Percentiles rank a stretch among this genome's conserved stretches.
Evolutionary conservation across 2,113 vertebrate species (phyloP).

Genomic region (Anolis sagrei): DNA sequence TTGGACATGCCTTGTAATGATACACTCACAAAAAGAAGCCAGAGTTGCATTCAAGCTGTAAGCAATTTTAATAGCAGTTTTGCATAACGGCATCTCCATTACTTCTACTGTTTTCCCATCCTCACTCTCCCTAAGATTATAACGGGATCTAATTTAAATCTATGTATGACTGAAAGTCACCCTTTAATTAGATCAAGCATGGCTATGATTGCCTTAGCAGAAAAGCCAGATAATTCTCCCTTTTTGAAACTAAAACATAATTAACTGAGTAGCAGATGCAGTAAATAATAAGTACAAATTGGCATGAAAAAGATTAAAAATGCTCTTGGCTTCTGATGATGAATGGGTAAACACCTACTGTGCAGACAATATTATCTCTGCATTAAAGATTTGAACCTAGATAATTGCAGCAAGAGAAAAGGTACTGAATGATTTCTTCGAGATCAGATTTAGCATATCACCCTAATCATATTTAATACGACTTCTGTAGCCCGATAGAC

Average conservation of each 20-base stretch:
- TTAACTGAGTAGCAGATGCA: conserved; percentile 50
- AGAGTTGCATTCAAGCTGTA: conserved; percentile 7
- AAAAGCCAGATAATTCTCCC: conserved; percentile 47
- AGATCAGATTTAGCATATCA: conserved; percentile 37
- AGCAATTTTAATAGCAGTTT: conserved; percentile 27
- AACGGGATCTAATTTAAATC: conserved; percentile 57
- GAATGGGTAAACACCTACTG: conserved; percentile 22
- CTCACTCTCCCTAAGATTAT: conserved; percentile 9
- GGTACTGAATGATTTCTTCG: background rate
- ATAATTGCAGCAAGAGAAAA: conserved; percentile 30
- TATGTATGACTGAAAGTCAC: conserved; percentile 61
- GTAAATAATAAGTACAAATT: conserved; percentile 46
- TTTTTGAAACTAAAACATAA: conserved; percentile 51
- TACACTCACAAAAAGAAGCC: background rate
- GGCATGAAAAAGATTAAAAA: conserved; percentile 56
- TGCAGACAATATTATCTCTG: background rate
- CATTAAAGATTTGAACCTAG: conserved; percentile 38
- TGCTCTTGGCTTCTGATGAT: conserved; percentile 25
- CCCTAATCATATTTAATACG: conserved; percentile 34
- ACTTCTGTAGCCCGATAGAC: conserved; percentile 28
- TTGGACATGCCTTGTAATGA: background rate
- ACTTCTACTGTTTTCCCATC: conserved; percentile 37
- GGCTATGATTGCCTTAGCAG: conserved; percentile 37
- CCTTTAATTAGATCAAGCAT: conserved; percentile 66
- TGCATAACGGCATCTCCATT: background rate